Evolutionary conservation across 1,140 invertebrate genomes (phyloP).

Genomic region (Pararge aegeria): DNA sequence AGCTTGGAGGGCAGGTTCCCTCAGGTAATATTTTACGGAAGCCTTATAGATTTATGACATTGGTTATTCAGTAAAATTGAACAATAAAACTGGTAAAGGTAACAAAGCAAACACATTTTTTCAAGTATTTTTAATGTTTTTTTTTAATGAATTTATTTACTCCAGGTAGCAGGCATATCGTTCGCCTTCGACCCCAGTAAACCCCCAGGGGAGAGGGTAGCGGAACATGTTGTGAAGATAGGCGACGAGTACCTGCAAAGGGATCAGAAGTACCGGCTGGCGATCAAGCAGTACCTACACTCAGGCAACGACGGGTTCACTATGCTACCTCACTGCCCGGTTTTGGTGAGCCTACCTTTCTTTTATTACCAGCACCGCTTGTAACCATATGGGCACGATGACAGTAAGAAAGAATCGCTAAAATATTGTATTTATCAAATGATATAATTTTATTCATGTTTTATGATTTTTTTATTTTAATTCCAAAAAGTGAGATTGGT

Average conservation of each 20-base stretch:
- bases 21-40: conserved; percentile 41
- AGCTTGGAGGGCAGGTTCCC: conserved; percentile 65
- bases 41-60: too few relatives aligned
- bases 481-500: too few relatives aligned
- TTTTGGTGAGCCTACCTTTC: conserved; percentile 82
- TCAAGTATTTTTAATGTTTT: too few relatives aligned
- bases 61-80: too few relatives aligned
- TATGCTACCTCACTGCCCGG: conserved; percentile 86
- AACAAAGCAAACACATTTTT: too few relatives aligned
- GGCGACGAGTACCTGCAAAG: conserved; percentile 90
- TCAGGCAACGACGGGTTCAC: conserved; percentile 92
- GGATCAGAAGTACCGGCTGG: conserved; percentile 87
- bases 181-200: conserved; percentile 92
- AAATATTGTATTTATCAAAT: too few relatives aligned
- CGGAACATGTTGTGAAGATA: conserved; percentile 86
- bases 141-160: neutral
- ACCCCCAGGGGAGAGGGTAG: conserved; percentile 85
- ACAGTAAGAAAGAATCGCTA: too few relatives aligned
- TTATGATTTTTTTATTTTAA: too few relatives aligned
- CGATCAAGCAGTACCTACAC: conserved; percentile 90
- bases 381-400: too few relatives aligned
- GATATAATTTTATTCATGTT: too few relatives aligned
- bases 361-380: neutral
- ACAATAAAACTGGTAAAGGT: too few relatives aligned
- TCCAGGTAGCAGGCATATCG: conserved; percentile 88